phyloP scores from a whole-genome alignment of 2,797 vertebrate genomes.

The Furcifer pardalis region DNA sequence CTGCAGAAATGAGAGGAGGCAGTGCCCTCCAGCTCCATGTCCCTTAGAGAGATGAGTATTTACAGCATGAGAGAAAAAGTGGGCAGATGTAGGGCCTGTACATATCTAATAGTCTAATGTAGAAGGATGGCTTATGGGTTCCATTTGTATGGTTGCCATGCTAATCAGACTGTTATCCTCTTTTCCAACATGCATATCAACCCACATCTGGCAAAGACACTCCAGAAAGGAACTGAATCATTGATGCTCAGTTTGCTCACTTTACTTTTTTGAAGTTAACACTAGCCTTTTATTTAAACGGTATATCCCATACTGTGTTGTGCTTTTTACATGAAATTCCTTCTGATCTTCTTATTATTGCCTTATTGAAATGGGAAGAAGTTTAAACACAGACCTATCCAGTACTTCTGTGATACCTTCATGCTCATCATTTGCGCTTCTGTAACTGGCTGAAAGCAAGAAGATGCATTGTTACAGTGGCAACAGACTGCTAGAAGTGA shows the following conservation, averaged over 20 bases:
- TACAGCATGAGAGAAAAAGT: background rate
- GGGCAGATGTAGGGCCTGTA: background rate
- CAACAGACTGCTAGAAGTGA: background rate
- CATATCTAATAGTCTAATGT: background rate
- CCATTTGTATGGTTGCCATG: background rate
- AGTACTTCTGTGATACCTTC: background rate
- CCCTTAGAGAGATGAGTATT: background rate
- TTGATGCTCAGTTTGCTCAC: background rate
- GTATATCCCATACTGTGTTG: background rate
- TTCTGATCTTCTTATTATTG: background rate
- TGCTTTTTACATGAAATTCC: background rate
- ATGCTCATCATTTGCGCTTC: background rate
- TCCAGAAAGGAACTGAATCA: background rate
- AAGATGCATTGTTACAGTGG: too few species aligned
- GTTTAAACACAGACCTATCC: background rate
- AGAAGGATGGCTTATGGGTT: background rate
- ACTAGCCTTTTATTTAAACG: too few species aligned
- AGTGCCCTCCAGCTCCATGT: too few species aligned
- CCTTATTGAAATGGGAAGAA: background rate
- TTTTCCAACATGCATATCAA: background rate
- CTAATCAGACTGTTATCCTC: background rate
- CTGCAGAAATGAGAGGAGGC: too few species aligned
- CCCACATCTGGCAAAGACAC: background rate
- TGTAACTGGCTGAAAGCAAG: background rate
- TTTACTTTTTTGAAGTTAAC: background rate